These are phyloP conservation scores for Australoheros scitulus DNA, from an alignment of 2,113 vertebrate species.

Conservation along the genomic window DNA sequence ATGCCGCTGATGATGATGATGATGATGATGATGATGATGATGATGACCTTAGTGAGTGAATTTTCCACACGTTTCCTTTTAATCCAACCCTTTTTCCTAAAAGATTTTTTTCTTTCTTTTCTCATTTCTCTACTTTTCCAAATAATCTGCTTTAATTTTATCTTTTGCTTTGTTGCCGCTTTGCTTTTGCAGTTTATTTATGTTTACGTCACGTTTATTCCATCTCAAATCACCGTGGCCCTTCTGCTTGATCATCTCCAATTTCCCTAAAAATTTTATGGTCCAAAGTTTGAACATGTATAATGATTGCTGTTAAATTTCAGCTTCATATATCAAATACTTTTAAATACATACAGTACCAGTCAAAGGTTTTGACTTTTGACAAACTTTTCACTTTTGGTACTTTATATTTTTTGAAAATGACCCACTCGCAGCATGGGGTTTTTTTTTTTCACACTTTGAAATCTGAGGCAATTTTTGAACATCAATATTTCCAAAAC, in stretches of 20 bases:
- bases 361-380: too few relatives aligned
- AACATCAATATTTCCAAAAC: too few relatives aligned
- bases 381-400: too few relatives aligned
- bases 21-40: slow-evolving; percentile 89
- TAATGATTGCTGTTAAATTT: not conserved
- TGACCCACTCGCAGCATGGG: too few relatives aligned
- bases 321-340: not conserved
- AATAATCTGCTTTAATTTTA: slow-evolving; percentile 20
- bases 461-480: too few relatives aligned
- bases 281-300: not conserved
- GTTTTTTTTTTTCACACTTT: too few relatives aligned
- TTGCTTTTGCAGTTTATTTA: slow-evolving; percentile 41
- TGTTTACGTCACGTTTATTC: slow-evolving; percentile 21
- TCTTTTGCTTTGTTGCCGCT: slow-evolving; percentile 38
- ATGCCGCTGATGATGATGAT: slow-evolving; percentile 86
- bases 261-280: not conserved
- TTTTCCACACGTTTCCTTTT: slow-evolving; percentile 84
- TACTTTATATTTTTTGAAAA: too few relatives aligned
- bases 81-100: slow-evolving; percentile 52
- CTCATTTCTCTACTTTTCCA: slow-evolving; percentile 23
- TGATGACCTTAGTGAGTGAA: slow-evolving; percentile 95
- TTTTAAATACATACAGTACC: not conserved
- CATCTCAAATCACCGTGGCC: not conserved
- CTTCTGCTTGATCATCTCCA: not conserved
- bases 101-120: slow-evolving; percentile 17